Conservation (phyloP, 2,888 invertebrate species). For the Scaptomyza reducta region DNA sequence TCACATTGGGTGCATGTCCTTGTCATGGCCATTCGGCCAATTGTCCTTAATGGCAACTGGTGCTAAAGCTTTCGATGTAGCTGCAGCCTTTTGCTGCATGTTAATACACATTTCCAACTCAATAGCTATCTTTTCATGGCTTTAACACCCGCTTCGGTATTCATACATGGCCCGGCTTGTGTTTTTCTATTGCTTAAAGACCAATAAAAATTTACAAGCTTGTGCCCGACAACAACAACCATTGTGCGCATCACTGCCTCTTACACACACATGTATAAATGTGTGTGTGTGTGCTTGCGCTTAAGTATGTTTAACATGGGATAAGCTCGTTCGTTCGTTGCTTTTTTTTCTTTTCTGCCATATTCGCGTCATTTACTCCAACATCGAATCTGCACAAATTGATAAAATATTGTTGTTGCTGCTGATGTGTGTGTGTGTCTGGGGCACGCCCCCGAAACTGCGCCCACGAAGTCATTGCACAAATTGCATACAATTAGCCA, state of each 20-base stretch:
- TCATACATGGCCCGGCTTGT: slow-evolving; percentile 3
- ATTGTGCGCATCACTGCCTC: slow-evolving; percentile 6
- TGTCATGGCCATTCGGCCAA: slow-evolving; percentile 27
- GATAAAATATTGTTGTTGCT: slow-evolving; percentile 71
- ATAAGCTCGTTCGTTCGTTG: slow-evolving; percentile 53
- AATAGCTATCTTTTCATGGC: slow-evolving; percentile 36
- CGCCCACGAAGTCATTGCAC: slow-evolving; percentile 5
- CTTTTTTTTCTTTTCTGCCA: slow-evolving; percentile 16
- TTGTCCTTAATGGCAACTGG: slow-evolving; percentile 41
- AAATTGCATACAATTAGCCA: slow-evolving; percentile 73
- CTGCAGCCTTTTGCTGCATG: slow-evolving; percentile 33
- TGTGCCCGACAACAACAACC: slow-evolving; percentile 18
- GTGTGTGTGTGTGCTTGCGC: slow-evolving; percentile 24
- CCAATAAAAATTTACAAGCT: slow-evolving; percentile 64
- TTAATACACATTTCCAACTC: slow-evolving; percentile 67
- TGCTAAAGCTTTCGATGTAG: not conserved
- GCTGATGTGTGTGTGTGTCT: not conserved
- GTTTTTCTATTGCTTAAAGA: slow-evolving; percentile 62
- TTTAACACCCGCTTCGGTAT: not conserved
- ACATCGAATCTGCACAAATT: slow-evolving; percentile 59
- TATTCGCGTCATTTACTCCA: slow-evolving; percentile 66
- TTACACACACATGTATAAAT: slow-evolving; percentile 5
- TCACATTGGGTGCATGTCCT: slow-evolving; percentile 15
- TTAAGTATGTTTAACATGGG: slow-evolving; percentile 75
- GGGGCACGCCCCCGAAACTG: not conserved